A percentile compares a stretch with the other conserved stretches of the same genome.
Evolutionary conservation across 2,113 vertebrate species (phyloP).

Genomic region (Pachypanchax playfairii): DNA sequence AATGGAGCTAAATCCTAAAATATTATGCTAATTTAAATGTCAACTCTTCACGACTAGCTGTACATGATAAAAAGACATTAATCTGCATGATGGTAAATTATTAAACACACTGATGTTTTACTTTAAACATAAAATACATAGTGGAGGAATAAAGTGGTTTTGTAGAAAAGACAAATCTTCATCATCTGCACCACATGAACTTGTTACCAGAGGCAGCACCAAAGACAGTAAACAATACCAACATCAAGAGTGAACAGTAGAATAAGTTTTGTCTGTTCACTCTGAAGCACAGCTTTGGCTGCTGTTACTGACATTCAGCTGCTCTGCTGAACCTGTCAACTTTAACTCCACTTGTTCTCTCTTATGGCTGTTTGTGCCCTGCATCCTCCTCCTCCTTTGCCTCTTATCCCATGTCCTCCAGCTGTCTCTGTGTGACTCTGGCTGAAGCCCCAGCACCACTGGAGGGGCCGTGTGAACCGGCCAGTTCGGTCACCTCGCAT

Average conservation of each 20-base stretch:
- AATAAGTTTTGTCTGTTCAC: conserved; percentile 28
- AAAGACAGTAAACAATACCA: neutral
- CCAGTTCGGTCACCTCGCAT: conserved; percentile 79
- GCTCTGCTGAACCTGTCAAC: conserved; percentile 64
- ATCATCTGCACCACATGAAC: too few relatives aligned
- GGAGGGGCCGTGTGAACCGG: conserved; percentile 73
- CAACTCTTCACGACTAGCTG: too few relatives aligned
- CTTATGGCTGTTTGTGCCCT: conserved; percentile 63
- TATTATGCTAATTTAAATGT: too few relatives aligned
- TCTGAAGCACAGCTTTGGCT: conserved; percentile 31
- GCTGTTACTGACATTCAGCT: conserved; percentile 62
- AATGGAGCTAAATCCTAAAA: too few relatives aligned
- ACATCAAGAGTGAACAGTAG: neutral
- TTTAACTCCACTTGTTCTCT: conserved; percentile 60
- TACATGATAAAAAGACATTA: too few relatives aligned
- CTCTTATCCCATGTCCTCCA: conserved; percentile 38
- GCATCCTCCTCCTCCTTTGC: conserved; percentile 39
- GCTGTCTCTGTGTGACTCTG: conserved; percentile 52
- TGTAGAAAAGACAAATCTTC: neutral
- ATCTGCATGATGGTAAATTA: too few relatives aligned
- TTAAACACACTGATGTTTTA: too few relatives aligned
- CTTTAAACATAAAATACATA: too few relatives aligned
- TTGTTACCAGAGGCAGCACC: neutral
- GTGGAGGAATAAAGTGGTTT: neutral
- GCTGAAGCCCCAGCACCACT: conserved; percentile 56